These are phyloP conservation scores for Acrocephalus arundinaceus DNA, from an alignment of 2,113 vertebrate genomes.

Conservation along the genomic window DNA sequence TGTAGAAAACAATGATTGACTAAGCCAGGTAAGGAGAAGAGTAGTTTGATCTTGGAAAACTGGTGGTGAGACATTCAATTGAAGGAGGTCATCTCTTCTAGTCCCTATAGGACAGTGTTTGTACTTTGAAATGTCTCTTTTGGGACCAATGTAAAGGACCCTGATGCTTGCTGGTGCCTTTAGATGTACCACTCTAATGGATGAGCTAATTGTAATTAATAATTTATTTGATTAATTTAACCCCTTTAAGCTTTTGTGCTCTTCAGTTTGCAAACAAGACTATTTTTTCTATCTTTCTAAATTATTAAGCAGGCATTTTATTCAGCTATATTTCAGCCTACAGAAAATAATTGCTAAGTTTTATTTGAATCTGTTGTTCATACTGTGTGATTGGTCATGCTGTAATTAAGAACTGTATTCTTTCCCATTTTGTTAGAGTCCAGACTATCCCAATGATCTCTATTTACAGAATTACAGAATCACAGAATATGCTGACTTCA, in stretches of 20 bases:
- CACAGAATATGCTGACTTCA: not conserved
- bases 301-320: constrained; percentile 42
- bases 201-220: constrained; percentile 18
- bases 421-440: not conserved
- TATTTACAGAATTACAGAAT: not conserved
- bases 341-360: not conserved
- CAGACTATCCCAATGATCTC: not conserved
- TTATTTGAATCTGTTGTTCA: not conserved
- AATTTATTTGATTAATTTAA: constrained; percentile 24
- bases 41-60: not conserved
- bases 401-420: not conserved
- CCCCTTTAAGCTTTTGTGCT: not conserved
- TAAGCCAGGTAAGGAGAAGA: not conserved
- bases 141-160: not conserved
- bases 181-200: not conserved
- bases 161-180: not conserved
- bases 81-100: not conserved
- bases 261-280: not conserved
- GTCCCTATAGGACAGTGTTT: not conserved
- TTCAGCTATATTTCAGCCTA: constrained; percentile 16
- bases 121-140: not conserved
- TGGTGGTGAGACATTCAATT: not conserved
- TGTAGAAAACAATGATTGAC: not conserved
- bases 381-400: not conserved
- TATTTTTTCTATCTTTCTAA: not conserved